Base-by-base conservation (phyloP, 1,140 invertebrate species). In the Camponotus floridanus region DNA sequence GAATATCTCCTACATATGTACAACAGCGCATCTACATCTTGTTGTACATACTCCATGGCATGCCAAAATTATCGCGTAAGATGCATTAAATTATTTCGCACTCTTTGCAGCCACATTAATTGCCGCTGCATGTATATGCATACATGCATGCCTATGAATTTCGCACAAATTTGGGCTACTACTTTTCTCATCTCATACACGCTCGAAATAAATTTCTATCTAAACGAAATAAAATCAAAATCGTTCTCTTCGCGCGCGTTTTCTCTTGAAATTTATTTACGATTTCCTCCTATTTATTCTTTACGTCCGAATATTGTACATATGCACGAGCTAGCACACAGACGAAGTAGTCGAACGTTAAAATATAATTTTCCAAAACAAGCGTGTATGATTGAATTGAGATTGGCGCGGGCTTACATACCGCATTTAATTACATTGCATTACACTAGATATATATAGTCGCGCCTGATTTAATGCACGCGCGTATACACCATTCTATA, bases 401-500 rank as follows among this genome's bases (percentile, higher is more conserved):
- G n/a, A 33, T 57, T 3, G 9, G 36, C 33, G 55, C 33, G 55
- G 26, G 18, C 42, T 21, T 6, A 13, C 11, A 26, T 45, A 45
- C 9, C 15, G 51, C 18, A 48, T 76, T 18, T 64, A 67, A 51
- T 79, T 15, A 67, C 42, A 36, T 33, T 26, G 26, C 26, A 26
- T 26, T 26, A 26, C 39, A 64, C 15, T 5, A 67, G 15, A 1
- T n/a, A 26, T 79, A 18, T 80, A 70, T 21, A 39, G 33, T 79
- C n/a, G 15, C 76, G n/a, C 18, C 8, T 68, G 9, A 78, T 80
- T 80, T 55, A 55, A 68, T 55, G 13, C 45, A 42, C n/a, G n/a
- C n/a, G 64, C 11, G 18, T 13, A 36, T 42, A 62, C 39, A 86
- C 45, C 73, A 70, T 85, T 62, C 87, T 90, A 84, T 91, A 90